Conservation (phyloP, 2,888 invertebrate genomes). For the Scrobipalpa atriplicella region DNA sequence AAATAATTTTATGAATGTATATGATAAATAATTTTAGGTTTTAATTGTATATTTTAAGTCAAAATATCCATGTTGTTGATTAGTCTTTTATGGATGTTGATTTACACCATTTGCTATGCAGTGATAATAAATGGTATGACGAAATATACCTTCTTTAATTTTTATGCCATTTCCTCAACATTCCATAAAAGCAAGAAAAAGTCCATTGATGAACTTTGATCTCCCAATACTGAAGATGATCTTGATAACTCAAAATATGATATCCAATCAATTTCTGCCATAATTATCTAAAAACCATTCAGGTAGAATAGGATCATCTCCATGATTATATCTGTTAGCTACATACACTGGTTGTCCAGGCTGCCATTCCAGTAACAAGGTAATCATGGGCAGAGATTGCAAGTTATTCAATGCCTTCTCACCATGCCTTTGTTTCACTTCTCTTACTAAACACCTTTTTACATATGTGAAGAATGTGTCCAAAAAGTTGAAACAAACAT, state of each 20-base stretch:
- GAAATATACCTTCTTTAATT: conserved; percentile 13
- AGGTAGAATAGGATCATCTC: conserved; percentile 66
- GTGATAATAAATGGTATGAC: conserved; percentile 78
- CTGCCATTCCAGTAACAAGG: conserved; percentile 63
- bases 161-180: no score
- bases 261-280: conserved; percentile 39
- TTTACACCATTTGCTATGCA: conserved; percentile 80
- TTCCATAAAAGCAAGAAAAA: no score
- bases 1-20: conserved; percentile 62
- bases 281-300: conserved; percentile 62
- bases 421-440: conserved; percentile 59
- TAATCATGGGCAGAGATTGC: conserved; percentile 57
- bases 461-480: conserved; percentile 84
- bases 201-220: no score
- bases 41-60: conserved; percentile 68
- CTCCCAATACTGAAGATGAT: no score
- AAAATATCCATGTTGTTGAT: conserved; percentile 81
- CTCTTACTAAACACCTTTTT: conserved; percentile 62
- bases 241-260: no score
- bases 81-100: conserved; percentile 82
- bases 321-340: conserved; percentile 55
- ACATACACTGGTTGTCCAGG: conserved; percentile 59
- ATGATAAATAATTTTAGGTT: conserved; percentile 61
- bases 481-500: conserved; percentile 86
- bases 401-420: conserved; percentile 52